Evolutionary conservation across 2,888 invertebrate genomes (phyloP), one percentile per base, ranked within the genome.

Genomic region (Caenorhabditis panamensis): DNA sequence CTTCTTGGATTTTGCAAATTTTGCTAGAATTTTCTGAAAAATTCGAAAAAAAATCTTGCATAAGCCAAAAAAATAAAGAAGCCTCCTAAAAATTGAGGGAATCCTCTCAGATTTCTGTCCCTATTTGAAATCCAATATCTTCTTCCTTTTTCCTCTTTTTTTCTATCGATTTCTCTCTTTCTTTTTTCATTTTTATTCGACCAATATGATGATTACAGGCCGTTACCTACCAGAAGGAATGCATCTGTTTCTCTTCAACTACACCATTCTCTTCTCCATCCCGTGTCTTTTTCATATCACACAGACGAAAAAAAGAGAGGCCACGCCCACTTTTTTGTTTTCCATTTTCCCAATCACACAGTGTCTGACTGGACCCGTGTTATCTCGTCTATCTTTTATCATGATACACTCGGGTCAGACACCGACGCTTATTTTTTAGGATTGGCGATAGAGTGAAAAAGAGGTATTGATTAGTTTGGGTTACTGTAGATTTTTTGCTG

Each of bases 241-340:
- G 31, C 59, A 9, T 71, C 63, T 62, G 49, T 16, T 4, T 72
- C 68, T 51, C 67, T 37, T 26, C 49, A 36, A 24, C 9, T 62
- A 54, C 22, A 26, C 24, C 16, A 3, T 31, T 64, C 18, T 66
- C 37, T 67, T 31, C 41, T 58, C 58, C 31, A 31, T 58, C 54
- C 51, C 28, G 44, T 67, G 58, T 67, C 31, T n/a, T n/a, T n/a
- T n/a, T n/a, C n/a, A n/a, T n/a, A n/a, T n/a, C n/a, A n/a, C n/a
- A n/a, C n/a, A n/a, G n/a, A n/a, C n/a, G n/a, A n/a, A n/a, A n/a
- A n/a, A 56, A 2, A 3, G 26, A 28, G 16, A n/a, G 36, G 49
- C 58, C 58, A 58, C 68, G 36, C 59, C 68, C 59, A 58, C 58
- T 58, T 64, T 72, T 36, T 64, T 49, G 22, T 58, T 64, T 64